Conservation (phyloP, 2,888 invertebrate species). For the Hypolimnas misippus region DNA sequence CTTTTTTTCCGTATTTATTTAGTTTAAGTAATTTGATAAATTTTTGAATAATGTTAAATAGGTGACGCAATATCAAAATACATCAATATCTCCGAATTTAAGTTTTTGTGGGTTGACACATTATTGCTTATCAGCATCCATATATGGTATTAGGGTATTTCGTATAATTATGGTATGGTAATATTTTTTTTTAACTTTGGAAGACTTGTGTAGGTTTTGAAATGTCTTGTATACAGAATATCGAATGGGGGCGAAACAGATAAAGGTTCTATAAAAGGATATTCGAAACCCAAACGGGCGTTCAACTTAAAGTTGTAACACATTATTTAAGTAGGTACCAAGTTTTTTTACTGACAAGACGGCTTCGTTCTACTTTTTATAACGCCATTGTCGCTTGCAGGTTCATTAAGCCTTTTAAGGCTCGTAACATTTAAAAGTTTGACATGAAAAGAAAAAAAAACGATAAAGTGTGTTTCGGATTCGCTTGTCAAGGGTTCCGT, state of each 20-base stretch:
- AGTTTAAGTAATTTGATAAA: too few species aligned
- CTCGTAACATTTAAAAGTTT: conserved; percentile 40
- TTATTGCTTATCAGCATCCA: too few species aligned
- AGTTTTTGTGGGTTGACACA: too few species aligned
- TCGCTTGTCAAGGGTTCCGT: too few species aligned
- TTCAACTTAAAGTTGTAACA: conserved; percentile 62
- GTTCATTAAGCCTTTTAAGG: conserved; percentile 48
- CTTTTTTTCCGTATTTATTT: too few species aligned
- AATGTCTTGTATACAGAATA: neutral
- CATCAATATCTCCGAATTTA: too few species aligned
- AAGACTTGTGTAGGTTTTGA: neutral
- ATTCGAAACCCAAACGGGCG: conserved; percentile 52
- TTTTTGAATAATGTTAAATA: too few species aligned
- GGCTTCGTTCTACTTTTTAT: conserved; percentile 60
- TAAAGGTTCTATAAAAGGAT: conserved; percentile 51
- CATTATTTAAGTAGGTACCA: conserved; percentile 44
- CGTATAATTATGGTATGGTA: neutral
- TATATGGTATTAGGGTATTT: too few species aligned
- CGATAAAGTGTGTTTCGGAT: too few species aligned
- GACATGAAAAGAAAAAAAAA: conserved; percentile 38
- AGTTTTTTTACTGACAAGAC: conserved; percentile 55
- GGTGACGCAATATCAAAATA: too few species aligned
- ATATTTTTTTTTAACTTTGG: neutral
- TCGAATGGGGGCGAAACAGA: conserved; percentile 43
- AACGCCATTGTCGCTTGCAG: conserved; percentile 48